Evolutionary conservation across 2,797 vertebrate species (phyloP).

Genomic region (Rhodeus uyekii): DNA sequence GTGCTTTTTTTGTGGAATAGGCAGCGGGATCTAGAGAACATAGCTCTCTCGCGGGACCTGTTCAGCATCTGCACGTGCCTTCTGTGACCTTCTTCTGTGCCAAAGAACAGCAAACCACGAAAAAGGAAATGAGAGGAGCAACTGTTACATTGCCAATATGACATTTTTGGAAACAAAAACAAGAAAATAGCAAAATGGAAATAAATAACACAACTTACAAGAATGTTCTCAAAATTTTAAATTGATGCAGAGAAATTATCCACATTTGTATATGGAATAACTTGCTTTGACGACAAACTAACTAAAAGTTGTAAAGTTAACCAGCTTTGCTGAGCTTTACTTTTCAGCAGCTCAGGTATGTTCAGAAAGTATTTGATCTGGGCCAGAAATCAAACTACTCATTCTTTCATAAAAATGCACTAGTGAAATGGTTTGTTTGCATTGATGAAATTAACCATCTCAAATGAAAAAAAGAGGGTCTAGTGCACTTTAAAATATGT

Average conservation of each 20-base stretch:
- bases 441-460: background rate
- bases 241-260: background rate
- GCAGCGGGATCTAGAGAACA: background rate
- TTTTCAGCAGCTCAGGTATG: too few species aligned
- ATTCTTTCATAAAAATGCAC: too few species aligned
- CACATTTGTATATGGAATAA: background rate
- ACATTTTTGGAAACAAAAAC: background rate
- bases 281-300: too few species aligned
- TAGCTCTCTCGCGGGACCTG: slow-evolving; percentile 7
- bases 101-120: background rate
- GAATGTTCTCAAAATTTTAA: background rate
- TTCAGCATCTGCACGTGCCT: slow-evolving; percentile 36
- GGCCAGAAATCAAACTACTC: background rate
- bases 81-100: background rate
- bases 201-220: background rate
- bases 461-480: background rate
- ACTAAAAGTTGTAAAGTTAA: too few species aligned
- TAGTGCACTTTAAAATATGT: background rate
- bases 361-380: too few species aligned
- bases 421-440: background rate
- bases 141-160: background rate
- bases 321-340: too few species aligned
- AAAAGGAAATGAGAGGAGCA: background rate
- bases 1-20: slow-evolving; percentile 7
- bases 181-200: background rate